phyloP scores from a whole-genome alignment of 2,797 vertebrate species.

The Lacerta bilineata region DNA sequence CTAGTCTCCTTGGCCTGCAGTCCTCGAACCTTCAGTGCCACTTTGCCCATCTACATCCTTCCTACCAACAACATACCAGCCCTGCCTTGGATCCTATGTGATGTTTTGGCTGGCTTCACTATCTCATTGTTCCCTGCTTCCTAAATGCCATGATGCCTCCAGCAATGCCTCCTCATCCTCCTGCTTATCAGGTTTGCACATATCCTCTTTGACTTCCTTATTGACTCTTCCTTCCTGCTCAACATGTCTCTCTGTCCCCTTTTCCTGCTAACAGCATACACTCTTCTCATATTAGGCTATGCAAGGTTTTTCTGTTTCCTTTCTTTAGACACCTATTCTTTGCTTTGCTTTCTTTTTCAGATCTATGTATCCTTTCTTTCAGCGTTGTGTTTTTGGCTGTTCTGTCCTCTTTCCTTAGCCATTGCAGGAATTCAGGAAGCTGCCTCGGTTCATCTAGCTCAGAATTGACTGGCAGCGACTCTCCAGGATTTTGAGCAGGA shows the following conservation, averaged over 20 bases:
- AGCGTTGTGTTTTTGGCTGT: too few relatives aligned
- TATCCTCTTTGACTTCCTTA: neutral
- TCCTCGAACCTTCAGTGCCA: neutral
- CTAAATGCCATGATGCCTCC: neutral
- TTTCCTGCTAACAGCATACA: neutral
- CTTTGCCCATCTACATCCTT: too few relatives aligned
- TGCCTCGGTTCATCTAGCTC: too few relatives aligned
- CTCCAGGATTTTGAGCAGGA: too few relatives aligned
- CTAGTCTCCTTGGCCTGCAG: neutral
- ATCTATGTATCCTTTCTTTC: neutral
- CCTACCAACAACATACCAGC: neutral
- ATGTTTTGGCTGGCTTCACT: neutral
- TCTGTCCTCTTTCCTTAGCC: neutral
- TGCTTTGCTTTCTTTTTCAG: neutral
- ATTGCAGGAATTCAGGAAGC: too few relatives aligned
- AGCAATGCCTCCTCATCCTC: neutral
- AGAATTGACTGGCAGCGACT: too few relatives aligned
- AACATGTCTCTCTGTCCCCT: neutral
- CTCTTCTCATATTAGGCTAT: accelerated
- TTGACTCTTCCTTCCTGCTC: neutral
- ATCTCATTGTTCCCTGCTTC: neutral
- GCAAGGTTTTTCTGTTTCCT: neutral
- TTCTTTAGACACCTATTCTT: neutral
- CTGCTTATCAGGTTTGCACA: neutral
- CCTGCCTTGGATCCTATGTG: neutral